Conservation (phyloP, 1,140 invertebrate genomes). For the Cyclina sinensis region DNA sequence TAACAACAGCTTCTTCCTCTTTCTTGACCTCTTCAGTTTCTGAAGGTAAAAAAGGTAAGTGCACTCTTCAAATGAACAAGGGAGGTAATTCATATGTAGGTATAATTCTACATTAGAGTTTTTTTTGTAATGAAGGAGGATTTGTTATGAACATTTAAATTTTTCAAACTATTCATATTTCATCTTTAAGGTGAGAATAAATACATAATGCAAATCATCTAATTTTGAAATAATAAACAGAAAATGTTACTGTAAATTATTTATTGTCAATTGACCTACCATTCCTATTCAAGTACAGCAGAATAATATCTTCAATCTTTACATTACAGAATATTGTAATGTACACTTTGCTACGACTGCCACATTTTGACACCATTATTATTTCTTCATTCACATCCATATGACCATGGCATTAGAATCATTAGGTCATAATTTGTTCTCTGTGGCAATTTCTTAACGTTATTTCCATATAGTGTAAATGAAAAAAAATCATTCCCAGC, state of each 20-base stretch:
- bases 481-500: no score
- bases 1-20: conserved; percentile 69
- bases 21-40: conserved; percentile 64
- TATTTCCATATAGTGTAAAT: no score
- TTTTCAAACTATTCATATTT: no score
- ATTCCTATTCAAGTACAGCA: conserved; percentile 67
- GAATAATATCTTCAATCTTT: conserved; percentile 69
- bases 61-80: background rate
- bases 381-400: conserved; percentile 13
- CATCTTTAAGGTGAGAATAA: no score
- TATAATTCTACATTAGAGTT: background rate
- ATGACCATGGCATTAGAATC: no score
- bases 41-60: background rate
- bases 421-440: no score
- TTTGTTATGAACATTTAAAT: no score
- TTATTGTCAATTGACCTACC: conserved; percentile 42
- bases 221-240: no score
- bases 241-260: no score
- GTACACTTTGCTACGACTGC: conserved; percentile 49
- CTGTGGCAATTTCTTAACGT: no score
- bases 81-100: background rate
- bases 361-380: conserved; percentile 37
- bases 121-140: no score
- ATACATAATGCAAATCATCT: no score
- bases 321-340: conserved; percentile 72